Conservation (phyloP, 2,113 vertebrate genomes). For the Chelonoidis abingdonii region DNA sequence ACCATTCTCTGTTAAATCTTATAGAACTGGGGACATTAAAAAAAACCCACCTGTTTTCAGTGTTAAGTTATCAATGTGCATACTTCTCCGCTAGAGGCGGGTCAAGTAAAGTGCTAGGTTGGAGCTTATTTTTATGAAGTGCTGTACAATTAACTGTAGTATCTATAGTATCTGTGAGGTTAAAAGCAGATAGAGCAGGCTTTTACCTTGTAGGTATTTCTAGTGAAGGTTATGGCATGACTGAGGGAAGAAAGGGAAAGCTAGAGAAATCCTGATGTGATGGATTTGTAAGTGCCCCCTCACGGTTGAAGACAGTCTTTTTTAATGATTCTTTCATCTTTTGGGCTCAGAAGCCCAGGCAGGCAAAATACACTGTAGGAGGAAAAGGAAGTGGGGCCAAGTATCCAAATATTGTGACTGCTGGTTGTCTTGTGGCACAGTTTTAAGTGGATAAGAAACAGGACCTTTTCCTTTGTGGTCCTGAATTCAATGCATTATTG, state of each 20-base stretch:
- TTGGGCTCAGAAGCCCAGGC: not conserved
- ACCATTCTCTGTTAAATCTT: rapidly evolving
- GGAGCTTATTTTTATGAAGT: not conserved
- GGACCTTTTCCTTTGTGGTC: not conserved
- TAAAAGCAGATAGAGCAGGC: constrained; percentile 12
- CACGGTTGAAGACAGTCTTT: not conserved
- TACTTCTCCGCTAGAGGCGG: constrained; percentile 4
- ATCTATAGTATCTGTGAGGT: not conserved
- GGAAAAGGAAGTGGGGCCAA: not conserved
- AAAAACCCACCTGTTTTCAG: too few relatives aligned
- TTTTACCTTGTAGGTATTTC: constrained; percentile 34
- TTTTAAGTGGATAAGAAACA: not conserved
- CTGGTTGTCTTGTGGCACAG: not conserved
- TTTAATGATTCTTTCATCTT: not conserved
- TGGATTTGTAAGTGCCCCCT: not conserved
- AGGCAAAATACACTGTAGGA: not conserved
- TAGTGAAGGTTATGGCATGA: not conserved
- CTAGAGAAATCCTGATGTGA: not conserved
- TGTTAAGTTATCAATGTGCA: not conserved
- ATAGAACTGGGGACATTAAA: not conserved
- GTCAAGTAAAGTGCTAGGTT: not conserved
- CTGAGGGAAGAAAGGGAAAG: not conserved
- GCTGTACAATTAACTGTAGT: constrained; percentile 27
- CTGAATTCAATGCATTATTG: not conserved
- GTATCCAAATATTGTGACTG: not conserved